Percentiles rank a stretch among this genome's conserved stretches.
phyloP scores from a whole-genome alignment of 2,888 invertebrate species.

The Cetonia aurata region DNA sequence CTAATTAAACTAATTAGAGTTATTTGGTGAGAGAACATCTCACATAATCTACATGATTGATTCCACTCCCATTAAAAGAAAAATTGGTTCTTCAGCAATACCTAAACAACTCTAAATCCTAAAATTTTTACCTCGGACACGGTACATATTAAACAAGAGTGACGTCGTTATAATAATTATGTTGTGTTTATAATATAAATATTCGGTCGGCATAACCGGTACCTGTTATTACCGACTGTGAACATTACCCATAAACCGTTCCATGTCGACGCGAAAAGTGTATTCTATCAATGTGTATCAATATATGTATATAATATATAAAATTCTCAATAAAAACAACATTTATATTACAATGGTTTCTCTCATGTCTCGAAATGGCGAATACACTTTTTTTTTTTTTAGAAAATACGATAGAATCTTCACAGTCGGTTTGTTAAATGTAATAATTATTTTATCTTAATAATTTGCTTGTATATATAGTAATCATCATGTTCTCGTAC shows the following conservation, averaged over 20 bases:
- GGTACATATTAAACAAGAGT: conserved; percentile 57
- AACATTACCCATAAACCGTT: conserved; percentile 50
- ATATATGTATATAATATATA: conserved; percentile 25
- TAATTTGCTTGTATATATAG: conserved; percentile 25
- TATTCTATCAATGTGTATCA: conserved; percentile 3
- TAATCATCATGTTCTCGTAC: background rate
- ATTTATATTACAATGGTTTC: conserved; percentile 55
- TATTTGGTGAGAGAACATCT: too few relatives aligned
- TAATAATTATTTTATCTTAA: background rate
- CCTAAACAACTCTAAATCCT: too few relatives aligned
- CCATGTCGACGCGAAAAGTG: conserved; percentile 3
- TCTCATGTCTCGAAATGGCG: conserved; percentile 48
- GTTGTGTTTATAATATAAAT: conserved; percentile 43
- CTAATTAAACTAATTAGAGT: too few relatives aligned
- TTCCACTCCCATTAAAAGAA: too few relatives aligned
- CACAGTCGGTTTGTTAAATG: conserved; percentile 45
- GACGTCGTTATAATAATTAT: conserved; percentile 46
- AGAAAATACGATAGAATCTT: conserved; percentile 43
- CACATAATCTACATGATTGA: too few relatives aligned
- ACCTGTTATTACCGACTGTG: conserved; percentile 52
- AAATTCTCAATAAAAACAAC: conserved; percentile 54
- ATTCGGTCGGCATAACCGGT: conserved; percentile 13
- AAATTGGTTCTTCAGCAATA: too few relatives aligned
- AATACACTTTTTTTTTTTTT: conserved; percentile 46
- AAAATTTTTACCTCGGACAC: background rate